These are phyloP conservation scores for Oryzias curvinotus DNA, from an alignment of 2,113 vertebrate species.

Conservation along the genomic window DNA sequence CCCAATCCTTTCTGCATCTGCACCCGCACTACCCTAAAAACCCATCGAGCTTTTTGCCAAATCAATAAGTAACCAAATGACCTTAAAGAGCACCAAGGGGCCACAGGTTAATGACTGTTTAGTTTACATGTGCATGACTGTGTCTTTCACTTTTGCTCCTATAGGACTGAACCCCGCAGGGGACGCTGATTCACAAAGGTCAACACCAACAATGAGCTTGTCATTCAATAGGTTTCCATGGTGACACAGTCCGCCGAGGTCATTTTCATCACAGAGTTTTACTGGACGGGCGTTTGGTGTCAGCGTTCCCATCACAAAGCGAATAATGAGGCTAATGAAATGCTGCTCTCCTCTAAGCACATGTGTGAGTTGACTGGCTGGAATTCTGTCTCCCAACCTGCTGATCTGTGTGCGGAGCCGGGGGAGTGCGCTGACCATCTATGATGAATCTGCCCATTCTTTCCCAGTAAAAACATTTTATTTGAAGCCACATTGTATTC, in stretches of 20 bases:
- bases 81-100: conserved; percentile 44
- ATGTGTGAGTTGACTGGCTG: conserved; percentile 22
- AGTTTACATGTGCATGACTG: conserved; percentile 66
- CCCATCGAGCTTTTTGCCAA: conserved; percentile 44
- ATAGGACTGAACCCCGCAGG: conserved; percentile 23
- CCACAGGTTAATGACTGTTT: conserved; percentile 62
- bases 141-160: conserved; percentile 57
- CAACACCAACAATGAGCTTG: conserved; percentile 51
- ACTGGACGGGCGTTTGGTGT: conserved; percentile 57
- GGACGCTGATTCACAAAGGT: conserved; percentile 58
- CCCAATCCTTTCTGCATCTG: conserved; percentile 29
- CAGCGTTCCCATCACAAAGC: conserved; percentile 38
- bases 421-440: no score
- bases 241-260: conserved; percentile 47
- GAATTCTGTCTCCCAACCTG: not conserved
- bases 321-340: conserved; percentile 66
- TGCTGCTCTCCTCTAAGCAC: conserved; percentile 19
- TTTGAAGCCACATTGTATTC: no score
- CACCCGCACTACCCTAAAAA: conserved; percentile 21
- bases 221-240: conserved; percentile 61
- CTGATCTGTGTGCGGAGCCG: not conserved
- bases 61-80: conserved; percentile 57
- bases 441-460: no score
- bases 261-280: conserved; percentile 52
- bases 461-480: no score